These are phyloP conservation scores for Hyphantria cunea DNA, from an alignment of 1,140 invertebrate species.

Conservation along the genomic window DNA sequence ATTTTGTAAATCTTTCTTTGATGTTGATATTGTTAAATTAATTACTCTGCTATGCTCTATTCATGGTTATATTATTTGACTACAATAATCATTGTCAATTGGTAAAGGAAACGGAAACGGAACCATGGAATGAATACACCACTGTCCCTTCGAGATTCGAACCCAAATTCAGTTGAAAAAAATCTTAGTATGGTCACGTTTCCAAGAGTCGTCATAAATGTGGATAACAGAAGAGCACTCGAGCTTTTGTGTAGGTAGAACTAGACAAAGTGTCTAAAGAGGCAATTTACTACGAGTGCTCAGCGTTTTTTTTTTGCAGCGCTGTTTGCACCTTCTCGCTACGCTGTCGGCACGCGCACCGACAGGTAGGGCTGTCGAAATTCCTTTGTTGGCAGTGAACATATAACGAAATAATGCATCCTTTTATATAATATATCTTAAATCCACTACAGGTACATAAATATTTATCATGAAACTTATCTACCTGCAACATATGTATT, in stretches of 20 bases:
- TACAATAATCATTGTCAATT: too few species aligned
- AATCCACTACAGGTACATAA: too few species aligned
- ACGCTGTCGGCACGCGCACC: slow-evolving; percentile 22
- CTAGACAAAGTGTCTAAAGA: slow-evolving; percentile 48
- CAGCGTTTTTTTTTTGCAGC: slow-evolving; percentile 51
- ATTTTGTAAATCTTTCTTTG: too few species aligned
- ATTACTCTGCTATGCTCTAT: too few species aligned
- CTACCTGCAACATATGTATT: too few species aligned
- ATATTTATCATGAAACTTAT: too few species aligned
- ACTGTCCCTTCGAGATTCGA: background rate
- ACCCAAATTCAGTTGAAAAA: background rate
- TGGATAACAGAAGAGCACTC: slow-evolving; percentile 40
- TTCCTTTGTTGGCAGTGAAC: background rate
- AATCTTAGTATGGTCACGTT: slow-evolving; percentile 5
- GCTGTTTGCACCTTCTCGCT: slow-evolving; percentile 38
- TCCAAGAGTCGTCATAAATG: slow-evolving; percentile 18
- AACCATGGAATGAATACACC: background rate
- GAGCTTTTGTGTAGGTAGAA: slow-evolving; percentile 43
- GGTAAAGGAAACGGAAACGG: too few species aligned
- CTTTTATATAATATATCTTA: too few species aligned
- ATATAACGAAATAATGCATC: too few species aligned
- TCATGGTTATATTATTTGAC: too few species aligned
- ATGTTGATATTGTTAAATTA: too few species aligned
- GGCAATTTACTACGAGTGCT: slow-evolving; percentile 54
- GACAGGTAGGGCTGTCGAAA: slow-evolving; percentile 6